Conservation (phyloP, 2,888 invertebrate species). For the Phyto melanocephala region DNA sequence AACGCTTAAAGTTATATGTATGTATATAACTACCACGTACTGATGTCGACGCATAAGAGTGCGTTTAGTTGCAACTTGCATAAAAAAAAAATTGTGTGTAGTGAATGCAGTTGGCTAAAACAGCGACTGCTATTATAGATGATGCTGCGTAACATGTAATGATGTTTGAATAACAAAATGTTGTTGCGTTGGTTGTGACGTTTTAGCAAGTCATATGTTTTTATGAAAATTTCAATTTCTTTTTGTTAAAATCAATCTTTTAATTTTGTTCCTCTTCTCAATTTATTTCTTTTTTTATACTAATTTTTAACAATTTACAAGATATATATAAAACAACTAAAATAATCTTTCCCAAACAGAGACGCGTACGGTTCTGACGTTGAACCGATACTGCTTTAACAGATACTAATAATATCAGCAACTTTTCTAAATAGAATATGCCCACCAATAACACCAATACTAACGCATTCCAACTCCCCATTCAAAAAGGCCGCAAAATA, state of each 20-base stretch:
- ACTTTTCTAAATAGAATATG: slow-evolving; percentile 76
- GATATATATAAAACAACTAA: slow-evolving; percentile 23
- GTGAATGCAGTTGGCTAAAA: slow-evolving; percentile 41
- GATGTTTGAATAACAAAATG: neutral
- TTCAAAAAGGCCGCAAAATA: slow-evolving; percentile 37
- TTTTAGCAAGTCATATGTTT: slow-evolving; percentile 26
- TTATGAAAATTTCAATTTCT: neutral
- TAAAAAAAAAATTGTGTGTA: slow-evolving; percentile 34
- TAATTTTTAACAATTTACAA: slow-evolving; percentile 10
- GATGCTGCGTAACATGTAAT: slow-evolving; percentile 25
- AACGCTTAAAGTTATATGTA: slow-evolving; percentile 26
- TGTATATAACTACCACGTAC: slow-evolving; percentile 16
- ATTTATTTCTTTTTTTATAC: neutral
- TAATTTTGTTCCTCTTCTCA: neutral
- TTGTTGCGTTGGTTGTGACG: slow-evolving; percentile 11
- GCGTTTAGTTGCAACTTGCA: slow-evolving; percentile 35
- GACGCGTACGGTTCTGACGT: slow-evolving; percentile 74
- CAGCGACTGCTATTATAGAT: slow-evolving; percentile 19
- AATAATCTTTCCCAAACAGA: slow-evolving; percentile 2
- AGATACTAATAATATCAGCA: slow-evolving; percentile 71
- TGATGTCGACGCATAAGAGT: slow-evolving; percentile 1
- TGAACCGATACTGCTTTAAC: slow-evolving; percentile 77
- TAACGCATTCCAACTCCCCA: slow-evolving; percentile 54
- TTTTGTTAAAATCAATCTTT: too few species aligned
- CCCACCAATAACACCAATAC: slow-evolving; percentile 46